These are phyloP conservation scores for Cassiopea andromeda DNA, from an alignment of 30 jellyfish, hydroid and myxozoan species.

Conservation along the genomic window DNA sequence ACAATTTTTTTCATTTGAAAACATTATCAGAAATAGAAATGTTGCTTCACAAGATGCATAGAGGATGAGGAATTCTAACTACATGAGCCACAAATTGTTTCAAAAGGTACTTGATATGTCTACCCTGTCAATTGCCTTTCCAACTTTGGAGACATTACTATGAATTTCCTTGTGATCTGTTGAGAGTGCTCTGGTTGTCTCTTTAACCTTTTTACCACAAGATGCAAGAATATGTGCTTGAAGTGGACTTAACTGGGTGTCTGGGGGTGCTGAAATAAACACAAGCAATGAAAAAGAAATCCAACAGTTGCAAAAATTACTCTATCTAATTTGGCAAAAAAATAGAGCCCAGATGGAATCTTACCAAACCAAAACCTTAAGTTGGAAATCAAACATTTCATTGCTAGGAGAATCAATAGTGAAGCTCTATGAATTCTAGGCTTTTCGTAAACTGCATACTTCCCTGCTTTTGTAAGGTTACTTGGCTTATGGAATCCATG, in stretches of 20 bases:
- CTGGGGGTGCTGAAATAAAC: constrained; percentile 66
- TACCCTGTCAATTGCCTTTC: constrained; percentile 97
- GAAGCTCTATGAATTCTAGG: no score
- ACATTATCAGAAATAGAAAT: no score
- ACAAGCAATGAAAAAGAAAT: neutral
- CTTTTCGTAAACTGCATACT: no score
- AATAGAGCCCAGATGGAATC: no score
- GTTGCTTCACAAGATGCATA: neutral
- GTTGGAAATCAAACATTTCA: no score
- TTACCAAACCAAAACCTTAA: no score
- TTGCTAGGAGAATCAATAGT: no score
- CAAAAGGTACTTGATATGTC: no score
- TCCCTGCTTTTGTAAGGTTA: no score
- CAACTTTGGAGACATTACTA: constrained; percentile 93
- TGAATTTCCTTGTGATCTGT: constrained; percentile 95
- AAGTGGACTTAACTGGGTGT: constrained; percentile 71
- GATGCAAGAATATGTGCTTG: constrained; percentile 87
- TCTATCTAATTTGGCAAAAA: no score
- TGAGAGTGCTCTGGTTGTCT: constrained; percentile 76
- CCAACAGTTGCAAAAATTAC: neutral
- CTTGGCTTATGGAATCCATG: no score
- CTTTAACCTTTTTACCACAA: constrained; percentile 89
- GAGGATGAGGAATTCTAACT: neutral
- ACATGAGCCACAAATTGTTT: neutral
- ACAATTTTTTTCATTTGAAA: no score